Percentiles rank a stretch among this genome's conserved stretches.
Conservation (phyloP, 2,888 invertebrate species). For the Merodon equestris region DNA sequence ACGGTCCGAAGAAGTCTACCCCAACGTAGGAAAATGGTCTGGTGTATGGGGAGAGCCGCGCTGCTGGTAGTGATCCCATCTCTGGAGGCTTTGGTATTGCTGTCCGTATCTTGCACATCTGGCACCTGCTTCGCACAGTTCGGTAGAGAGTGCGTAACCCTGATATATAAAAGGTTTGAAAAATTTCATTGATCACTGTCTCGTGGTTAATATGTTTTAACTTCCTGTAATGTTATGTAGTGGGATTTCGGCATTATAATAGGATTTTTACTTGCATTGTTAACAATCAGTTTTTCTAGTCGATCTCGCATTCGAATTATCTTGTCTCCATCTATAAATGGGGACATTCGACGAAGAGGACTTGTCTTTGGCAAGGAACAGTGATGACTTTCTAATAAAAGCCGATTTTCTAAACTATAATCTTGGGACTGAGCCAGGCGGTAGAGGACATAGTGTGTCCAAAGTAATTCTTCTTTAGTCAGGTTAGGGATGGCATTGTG, state of each 20-base stretch:
- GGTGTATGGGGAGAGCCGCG: too few relatives aligned
- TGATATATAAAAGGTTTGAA: conserved; percentile 29
- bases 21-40: conserved; percentile 51
- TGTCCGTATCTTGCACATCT: conserved; percentile 30
- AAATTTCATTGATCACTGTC: conserved; percentile 57
- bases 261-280: conserved; percentile 46
- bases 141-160: conserved; percentile 48
- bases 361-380: conserved; percentile 20
- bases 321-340: conserved; percentile 45
- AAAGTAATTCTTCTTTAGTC: conserved; percentile 19
- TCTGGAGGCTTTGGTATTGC: conserved; percentile 51
- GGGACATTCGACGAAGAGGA: conserved; percentile 40
- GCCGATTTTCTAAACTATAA: conserved; percentile 20
- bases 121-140: conserved; percentile 52
- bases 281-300: conserved; percentile 42
- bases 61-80: conserved; percentile 52
- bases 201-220: conserved; percentile 53
- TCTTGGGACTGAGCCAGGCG: conserved; percentile 33
- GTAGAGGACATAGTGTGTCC: conserved; percentile 24
- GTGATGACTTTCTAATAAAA: conserved; percentile 18
- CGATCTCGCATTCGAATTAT: conserved; percentile 57
- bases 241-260: conserved; percentile 49
- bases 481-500: background rate
- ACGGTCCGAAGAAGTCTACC: conserved; percentile 59
- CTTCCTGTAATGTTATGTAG: conserved; percentile 41